phyloP scores from a whole-genome alignment of 1,140 invertebrate species.

The Pachyrhynchus sulphureomaculatus region DNA sequence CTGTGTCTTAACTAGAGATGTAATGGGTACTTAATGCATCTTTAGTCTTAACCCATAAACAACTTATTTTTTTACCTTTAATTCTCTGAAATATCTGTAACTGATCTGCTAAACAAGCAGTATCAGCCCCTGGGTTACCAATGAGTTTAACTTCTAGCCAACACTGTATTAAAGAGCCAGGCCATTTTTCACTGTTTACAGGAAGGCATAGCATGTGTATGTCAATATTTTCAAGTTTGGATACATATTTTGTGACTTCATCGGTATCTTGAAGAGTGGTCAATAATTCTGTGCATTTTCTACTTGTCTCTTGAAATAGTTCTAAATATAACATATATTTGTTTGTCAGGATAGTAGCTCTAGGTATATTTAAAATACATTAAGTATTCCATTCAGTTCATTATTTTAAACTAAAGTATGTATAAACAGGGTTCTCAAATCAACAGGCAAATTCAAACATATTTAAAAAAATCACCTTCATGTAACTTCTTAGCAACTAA shows the following conservation, averaged over 20 bases:
- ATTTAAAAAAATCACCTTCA: no score
- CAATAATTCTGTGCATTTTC: slow-evolving; percentile 74
- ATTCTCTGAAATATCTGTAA: slow-evolving; percentile 79
- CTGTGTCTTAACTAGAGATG: no score
- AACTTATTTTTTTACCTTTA: slow-evolving; percentile 62
- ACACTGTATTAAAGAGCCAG: slow-evolving; percentile 75
- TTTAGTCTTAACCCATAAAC: not conserved
- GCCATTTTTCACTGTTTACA: slow-evolving; percentile 62
- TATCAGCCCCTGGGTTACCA: slow-evolving; percentile 73
- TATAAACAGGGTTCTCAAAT: no score
- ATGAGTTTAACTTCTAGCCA: slow-evolving; percentile 68
- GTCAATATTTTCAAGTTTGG: slow-evolving; percentile 61
- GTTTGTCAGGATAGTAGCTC: no score
- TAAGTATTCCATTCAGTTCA: no score
- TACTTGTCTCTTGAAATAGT: slow-evolving; percentile 64
- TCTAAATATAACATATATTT: slow-evolving; percentile 34
- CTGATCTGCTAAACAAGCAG: slow-evolving; percentile 76
- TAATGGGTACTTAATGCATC: no score
- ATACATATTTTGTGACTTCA: slow-evolving; percentile 53
- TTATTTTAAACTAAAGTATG: no score
- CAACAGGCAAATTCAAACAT: no score
- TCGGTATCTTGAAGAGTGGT: slow-evolving; percentile 54
- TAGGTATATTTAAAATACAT: no score
- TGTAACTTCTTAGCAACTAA: no score
- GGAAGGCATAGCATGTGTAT: slow-evolving; percentile 61